Evolutionary conservation across 2,113 vertebrate genomes (phyloP).

Genomic region (Cheirogaleus medius): DNA sequence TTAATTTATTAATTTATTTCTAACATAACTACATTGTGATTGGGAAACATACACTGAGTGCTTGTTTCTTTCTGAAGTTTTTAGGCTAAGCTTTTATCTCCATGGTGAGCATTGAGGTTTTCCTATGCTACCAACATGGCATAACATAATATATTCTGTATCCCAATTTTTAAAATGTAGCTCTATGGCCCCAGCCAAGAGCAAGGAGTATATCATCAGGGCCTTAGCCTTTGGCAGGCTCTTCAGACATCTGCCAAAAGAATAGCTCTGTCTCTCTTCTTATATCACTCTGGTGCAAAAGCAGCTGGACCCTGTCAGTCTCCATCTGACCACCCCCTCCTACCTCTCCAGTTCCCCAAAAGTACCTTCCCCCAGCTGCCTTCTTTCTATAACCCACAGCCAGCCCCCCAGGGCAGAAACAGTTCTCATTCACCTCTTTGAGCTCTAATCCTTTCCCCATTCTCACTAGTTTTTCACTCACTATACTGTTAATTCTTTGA

Average conservation of each 20-base stretch:
- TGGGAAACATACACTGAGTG: neutral
- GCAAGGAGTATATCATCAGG: neutral
- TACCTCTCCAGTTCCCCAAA: neutral
- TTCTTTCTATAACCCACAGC: neutral
- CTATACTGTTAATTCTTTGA: neutral
- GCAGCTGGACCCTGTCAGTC: neutral
- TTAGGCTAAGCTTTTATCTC: constrained; percentile 19
- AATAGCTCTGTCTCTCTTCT: neutral
- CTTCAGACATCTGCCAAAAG: neutral
- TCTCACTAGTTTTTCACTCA: constrained; percentile 7
- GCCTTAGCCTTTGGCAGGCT: neutral
- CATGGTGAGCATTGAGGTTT: neutral
- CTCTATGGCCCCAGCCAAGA: neutral
- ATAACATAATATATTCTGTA: constrained; percentile 14
- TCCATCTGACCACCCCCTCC: neutral
- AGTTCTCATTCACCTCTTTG: neutral
- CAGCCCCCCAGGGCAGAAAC: neutral
- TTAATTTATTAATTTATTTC: constrained; percentile 32
- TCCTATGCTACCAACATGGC: neutral
- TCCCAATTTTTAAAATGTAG: neutral
- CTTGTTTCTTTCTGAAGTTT: constrained; percentile 31
- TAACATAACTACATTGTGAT: neutral
- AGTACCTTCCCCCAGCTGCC: neutral
- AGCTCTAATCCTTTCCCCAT: neutral
- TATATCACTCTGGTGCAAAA: neutral